These are phyloP conservation scores for Onychorhynchus coronatus DNA, from an alignment of 2,113 vertebrate genomes.

Conservation along the genomic window DNA sequence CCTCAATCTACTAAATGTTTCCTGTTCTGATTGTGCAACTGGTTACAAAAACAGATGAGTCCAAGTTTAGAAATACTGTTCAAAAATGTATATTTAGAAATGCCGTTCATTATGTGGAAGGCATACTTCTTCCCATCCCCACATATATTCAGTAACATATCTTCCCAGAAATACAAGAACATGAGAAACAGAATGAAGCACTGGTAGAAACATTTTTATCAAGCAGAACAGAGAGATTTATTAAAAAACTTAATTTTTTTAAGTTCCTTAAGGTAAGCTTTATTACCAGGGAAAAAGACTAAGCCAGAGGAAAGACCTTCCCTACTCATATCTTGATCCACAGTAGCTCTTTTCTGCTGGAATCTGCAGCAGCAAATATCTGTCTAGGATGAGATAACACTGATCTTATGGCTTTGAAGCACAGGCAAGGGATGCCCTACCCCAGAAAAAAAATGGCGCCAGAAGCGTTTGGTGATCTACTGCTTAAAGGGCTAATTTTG, in stretches of 20 bases:
- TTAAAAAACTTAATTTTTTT: too few relatives aligned
- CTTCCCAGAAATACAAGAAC: not conserved
- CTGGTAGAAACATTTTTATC: not conserved
- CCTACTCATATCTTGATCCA: rapidly evolving
- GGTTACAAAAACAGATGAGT: not conserved
- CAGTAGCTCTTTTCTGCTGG: not conserved
- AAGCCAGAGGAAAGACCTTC: not conserved
- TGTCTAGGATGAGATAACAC: not conserved
- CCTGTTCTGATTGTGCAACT: not conserved
- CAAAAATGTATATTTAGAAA: not conserved
- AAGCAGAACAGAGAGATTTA: not conserved
- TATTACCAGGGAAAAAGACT: not conserved
- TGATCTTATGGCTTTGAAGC: not conserved
- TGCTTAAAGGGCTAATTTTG: not conserved
- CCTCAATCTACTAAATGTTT: not conserved
- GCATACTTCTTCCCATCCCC: not conserved
- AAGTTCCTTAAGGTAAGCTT: too few relatives aligned
- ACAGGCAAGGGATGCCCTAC: not conserved
- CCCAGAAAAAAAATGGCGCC: not conserved
- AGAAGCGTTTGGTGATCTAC: not conserved
- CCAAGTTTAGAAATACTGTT: not conserved
- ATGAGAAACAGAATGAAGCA: not conserved
- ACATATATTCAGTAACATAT: not conserved
- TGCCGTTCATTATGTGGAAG: not conserved
- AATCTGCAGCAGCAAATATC: not conserved